A percentile compares a stretch with the other conserved stretches of the same genome.
phyloP scores from a whole-genome alignment of 2,888 invertebrate species.

The Neocrepidodera transversa region DNA sequence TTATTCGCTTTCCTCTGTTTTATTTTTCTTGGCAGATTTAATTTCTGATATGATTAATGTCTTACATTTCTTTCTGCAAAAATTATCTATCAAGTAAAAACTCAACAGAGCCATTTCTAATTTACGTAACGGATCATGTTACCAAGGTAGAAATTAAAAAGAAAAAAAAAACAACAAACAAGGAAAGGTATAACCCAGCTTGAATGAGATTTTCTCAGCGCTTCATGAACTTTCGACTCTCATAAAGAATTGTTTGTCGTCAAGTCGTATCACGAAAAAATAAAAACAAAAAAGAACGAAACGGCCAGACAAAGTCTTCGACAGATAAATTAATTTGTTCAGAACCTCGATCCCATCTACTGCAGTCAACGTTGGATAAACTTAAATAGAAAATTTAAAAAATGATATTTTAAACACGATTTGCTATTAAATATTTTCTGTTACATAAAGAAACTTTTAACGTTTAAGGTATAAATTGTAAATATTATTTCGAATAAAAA shows the following conservation, averaged over 20 bases:
- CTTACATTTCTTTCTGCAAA: slow-evolving; percentile 3
- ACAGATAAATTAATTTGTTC: slow-evolving; percentile 21
- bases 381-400: too few relatives aligned
- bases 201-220: slow-evolving; percentile 18
- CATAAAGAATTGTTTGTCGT: slow-evolving; percentile 28
- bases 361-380: not conserved
- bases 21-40: too few relatives aligned
- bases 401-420: too few relatives aligned
- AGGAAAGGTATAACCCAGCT: slow-evolving; percentile 21
- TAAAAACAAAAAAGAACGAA: slow-evolving; percentile 3
- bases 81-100: slow-evolving; percentile 13
- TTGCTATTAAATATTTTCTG: too few relatives aligned
- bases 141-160: slow-evolving; percentile 21
- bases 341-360: slow-evolving; percentile 4
- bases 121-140: slow-evolving; percentile 20
- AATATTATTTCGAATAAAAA: too few relatives aligned
- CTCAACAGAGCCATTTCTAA: slow-evolving; percentile 15
- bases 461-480: too few relatives aligned
- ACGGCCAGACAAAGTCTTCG: slow-evolving; percentile 7
- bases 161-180: slow-evolving; percentile 16
- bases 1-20: too few relatives aligned
- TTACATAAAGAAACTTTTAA: too few relatives aligned
- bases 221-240: slow-evolving; percentile 21
- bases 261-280: slow-evolving; percentile 17
- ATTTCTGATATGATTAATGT: slow-evolving; percentile 15